Percentiles rank a stretch among this genome's conserved stretches.
Evolutionary conservation across 2,797 vertebrate genomes (phyloP).

Genomic region (Falco concolor): DNA sequence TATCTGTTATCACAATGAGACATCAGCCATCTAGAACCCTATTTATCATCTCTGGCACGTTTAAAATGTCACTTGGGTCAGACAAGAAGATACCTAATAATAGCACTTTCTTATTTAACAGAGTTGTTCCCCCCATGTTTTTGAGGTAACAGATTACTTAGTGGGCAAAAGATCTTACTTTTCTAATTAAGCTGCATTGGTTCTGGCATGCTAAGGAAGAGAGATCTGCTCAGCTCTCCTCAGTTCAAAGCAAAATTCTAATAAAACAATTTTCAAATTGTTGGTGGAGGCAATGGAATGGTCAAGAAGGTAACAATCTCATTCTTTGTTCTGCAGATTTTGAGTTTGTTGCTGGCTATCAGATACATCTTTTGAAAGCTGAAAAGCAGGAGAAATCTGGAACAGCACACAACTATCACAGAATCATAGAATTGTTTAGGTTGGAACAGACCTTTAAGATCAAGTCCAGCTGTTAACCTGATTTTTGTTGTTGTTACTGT

Average conservation of each 20-base stretch:
- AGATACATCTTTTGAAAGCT: background rate
- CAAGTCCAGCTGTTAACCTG: too few species aligned
- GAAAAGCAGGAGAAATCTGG: background rate
- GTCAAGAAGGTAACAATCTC: background rate
- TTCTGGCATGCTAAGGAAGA: background rate
- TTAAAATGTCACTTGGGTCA: background rate
- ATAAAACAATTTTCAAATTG: too few species aligned
- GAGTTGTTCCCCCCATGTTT: background rate
- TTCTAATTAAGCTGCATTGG: background rate
- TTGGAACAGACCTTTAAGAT: too few species aligned
- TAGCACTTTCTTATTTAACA: background rate
- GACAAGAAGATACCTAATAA: background rate
- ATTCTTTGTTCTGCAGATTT: background rate
- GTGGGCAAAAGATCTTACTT: background rate
- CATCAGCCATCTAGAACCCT: background rate
- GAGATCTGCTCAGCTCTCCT: background rate
- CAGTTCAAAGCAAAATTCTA: background rate
- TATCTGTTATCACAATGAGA: background rate
- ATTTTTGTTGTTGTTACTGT: too few species aligned
- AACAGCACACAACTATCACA: background rate
- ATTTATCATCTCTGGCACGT: background rate
- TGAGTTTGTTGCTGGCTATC: background rate
- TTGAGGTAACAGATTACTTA: background rate
- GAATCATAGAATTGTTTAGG: too few species aligned
- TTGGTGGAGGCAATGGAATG: background rate